phyloP scores from a whole-genome alignment of 1,140 invertebrate genomes.

The Ceratina calcarata region DNA sequence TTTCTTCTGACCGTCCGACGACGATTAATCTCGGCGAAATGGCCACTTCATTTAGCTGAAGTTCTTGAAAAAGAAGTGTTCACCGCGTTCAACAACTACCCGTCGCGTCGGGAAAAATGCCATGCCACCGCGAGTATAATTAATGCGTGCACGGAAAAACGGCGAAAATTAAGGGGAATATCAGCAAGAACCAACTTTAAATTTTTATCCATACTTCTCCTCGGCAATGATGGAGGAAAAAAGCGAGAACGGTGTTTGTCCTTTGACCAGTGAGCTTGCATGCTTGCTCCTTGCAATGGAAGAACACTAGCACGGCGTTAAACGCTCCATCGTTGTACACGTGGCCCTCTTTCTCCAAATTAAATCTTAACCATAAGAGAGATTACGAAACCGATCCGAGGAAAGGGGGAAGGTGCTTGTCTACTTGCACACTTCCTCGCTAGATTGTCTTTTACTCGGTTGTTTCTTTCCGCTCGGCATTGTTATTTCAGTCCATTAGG shows the following conservation, averaged over 20 bases:
- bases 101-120: slow-evolving; percentile 10
- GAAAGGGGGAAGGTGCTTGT: not conserved
- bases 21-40: slow-evolving; percentile 30
- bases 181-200: not conserved
- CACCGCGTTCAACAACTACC: not conserved
- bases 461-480: not conserved
- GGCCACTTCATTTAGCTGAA: slow-evolving; percentile 10
- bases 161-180: not conserved
- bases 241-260: not conserved
- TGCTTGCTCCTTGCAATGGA: not conserved
- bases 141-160: slow-evolving; percentile 42
- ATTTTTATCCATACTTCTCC: slow-evolving; percentile 9
- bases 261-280: not conserved
- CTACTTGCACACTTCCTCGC: not conserved
- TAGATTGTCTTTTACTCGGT: not conserved
- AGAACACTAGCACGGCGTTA: not conserved
- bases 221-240: not conserved
- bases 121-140: slow-evolving; percentile 22
- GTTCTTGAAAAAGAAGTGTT: not conserved
- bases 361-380: not conserved
- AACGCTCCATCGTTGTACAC: not conserved
- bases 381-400: not conserved
- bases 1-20: slow-evolving; percentile 5
- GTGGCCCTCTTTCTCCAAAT: not conserved
- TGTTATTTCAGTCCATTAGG: not conserved